Evolutionary conservation across 2,113 vertebrate species (phyloP), one percentile per base, ranked within the genome.

Genomic region (Pithys albifrons): DNA sequence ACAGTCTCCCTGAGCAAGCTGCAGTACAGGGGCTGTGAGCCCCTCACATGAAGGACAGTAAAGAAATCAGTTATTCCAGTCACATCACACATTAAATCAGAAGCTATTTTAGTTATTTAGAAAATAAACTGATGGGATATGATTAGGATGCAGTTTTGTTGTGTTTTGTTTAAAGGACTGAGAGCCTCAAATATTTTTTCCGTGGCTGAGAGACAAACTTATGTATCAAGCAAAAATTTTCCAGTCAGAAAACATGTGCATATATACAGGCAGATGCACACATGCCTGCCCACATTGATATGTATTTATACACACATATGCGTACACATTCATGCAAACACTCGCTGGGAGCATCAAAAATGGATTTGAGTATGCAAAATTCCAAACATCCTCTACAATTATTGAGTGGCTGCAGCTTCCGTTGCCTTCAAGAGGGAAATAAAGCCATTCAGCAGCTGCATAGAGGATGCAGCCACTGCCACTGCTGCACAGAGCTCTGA

Each of bases 371-470:
- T 33, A 59, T 81, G 91, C 52, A 90, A 74, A 93, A 62, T 43
- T n/a, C 31, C 23, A 5, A 94, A 57, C 74, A 86, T 95, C 77
- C 19, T 0, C 93, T 74, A 2, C 73, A 64, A 93, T 80, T 33
- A 19, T 55, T 10, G 72, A 77, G 51, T 25, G 72, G 39, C 85
- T 85, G 58, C 9, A 45, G 59, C 72, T 93, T 93, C 89, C 70
- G 43, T 16, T 72, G 86, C 73, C 91, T 95, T 93, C 43, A 72
- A 91, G 85, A 94, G 51, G 74, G 64, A 41, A 77, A 88, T 71
- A 72, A 97, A 94, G 88, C 67, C 52, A 48, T 13, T 10, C 90
- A 84, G 90, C 95, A 96, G 92, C 95, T 96, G 92, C 92, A 81
- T 54, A 88, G 57, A 55, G 88, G 75, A 52, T 91, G 91, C 81